A percentile compares a stretch with the other conserved stretches of the same genome.
Conservation (phyloP, 2,113 vertebrate genomes). For the Enhydra lutris region DNA sequence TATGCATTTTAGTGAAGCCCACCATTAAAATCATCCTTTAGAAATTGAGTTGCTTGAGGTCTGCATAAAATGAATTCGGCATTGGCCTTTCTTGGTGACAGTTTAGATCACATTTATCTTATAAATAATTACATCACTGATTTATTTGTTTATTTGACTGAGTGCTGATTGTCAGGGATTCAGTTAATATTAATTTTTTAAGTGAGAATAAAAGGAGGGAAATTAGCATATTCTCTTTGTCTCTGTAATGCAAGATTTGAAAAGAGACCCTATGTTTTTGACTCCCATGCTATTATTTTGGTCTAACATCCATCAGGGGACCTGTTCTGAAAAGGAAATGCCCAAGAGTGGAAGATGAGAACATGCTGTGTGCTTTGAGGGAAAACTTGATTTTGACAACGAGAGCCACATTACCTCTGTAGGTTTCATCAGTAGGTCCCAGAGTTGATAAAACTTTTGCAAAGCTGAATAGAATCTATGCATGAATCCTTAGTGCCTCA, state of each 20-base stretch:
- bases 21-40: constrained; percentile 51
- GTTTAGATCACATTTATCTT: neutral
- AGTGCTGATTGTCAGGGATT: constrained; percentile 8
- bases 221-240: neutral
- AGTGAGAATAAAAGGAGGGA: neutral
- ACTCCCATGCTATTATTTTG: constrained; percentile 41
- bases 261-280: constrained; percentile 45
- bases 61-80: constrained; percentile 39
- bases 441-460: neutral
- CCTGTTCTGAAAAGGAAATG: constrained; percentile 21
- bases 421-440: neutral
- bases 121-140: constrained; percentile 12
- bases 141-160: constrained; percentile 44
- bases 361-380: constrained; percentile 6
- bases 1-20: constrained; percentile 53
- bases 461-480: neutral
- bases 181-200: constrained; percentile 20
- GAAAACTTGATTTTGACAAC: constrained; percentile 25
- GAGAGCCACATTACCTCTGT: neutral
- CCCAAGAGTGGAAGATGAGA: constrained; percentile 11
- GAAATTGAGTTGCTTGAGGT: constrained; percentile 24
- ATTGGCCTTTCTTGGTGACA: neutral
- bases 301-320: neutral
- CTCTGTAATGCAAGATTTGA: neutral
- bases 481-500: neutral